phyloP scores from a whole-genome alignment of 2,797 vertebrate genomes.

The Pangasius larnaudii region DNA sequence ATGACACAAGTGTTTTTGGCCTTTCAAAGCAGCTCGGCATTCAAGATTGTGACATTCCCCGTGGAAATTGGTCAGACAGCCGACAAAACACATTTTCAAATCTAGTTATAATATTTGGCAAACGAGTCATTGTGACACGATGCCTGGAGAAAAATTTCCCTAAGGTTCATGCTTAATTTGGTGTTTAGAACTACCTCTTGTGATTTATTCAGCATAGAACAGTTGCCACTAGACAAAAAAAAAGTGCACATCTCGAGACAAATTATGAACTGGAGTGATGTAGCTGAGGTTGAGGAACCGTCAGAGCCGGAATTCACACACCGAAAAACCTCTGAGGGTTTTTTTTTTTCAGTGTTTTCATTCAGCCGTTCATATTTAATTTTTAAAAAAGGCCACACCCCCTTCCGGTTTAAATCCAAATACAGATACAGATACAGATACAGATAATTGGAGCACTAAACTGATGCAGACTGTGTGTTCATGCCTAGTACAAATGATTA shows the following conservation, averaged over 20 bases:
- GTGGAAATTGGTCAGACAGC: constrained; percentile 18
- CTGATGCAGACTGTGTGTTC: not conserved
- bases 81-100: constrained; percentile 8
- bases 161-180: not conserved
- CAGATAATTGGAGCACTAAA: not conserved
- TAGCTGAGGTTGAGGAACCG: too few relatives aligned
- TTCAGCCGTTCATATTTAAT: not conserved
- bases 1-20: not conserved
- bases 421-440: not conserved
- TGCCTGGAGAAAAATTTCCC: not conserved
- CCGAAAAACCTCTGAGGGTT: not conserved
- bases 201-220: not conserved
- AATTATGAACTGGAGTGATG: not conserved
- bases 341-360: too few relatives aligned
- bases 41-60: not conserved
- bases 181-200: not conserved
- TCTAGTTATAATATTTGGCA: constrained; percentile 10
- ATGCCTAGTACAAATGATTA: not conserved
- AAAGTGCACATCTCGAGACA: not conserved
- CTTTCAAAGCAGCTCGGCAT: not conserved
- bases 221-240: not conserved
- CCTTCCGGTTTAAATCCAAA: not conserved
- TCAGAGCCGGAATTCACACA: not conserved
- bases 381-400: not conserved
- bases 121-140: not conserved